These are phyloP conservation scores for Odontamblyopus rebecca DNA, from an alignment of 2,797 vertebrate genomes.

Conservation along the genomic window DNA sequence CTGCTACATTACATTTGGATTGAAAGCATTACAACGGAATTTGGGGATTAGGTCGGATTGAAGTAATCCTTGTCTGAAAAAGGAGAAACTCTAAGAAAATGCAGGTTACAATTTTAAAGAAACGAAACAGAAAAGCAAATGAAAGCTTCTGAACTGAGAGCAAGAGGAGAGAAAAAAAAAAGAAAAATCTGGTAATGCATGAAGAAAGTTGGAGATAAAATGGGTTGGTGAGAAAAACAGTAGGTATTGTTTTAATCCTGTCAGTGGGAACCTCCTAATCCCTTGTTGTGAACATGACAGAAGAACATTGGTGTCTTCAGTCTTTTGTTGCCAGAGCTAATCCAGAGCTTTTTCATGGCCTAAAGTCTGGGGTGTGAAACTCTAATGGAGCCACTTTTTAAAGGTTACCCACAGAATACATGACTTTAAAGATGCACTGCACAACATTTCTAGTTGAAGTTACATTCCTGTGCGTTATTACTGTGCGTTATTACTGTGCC, in stretches of 20 bases:
- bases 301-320: constrained; percentile 63
- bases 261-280: constrained; percentile 71
- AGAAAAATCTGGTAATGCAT: constrained; percentile 60
- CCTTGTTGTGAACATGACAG: constrained; percentile 69
- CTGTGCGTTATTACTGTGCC: no score
- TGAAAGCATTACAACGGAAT: constrained; percentile 44
- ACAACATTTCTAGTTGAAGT: no score
- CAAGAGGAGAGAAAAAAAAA: constrained; percentile 21
- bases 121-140: constrained; percentile 39
- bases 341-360: constrained; percentile 33
- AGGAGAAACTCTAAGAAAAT: constrained; percentile 37
- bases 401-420: constrained; percentile 5
- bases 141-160: constrained; percentile 40
- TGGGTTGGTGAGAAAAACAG: constrained; percentile 48
- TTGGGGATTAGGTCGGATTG: constrained; percentile 59
- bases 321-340: constrained; percentile 59
- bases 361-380: constrained; percentile 15
- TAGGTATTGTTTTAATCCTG: constrained; percentile 75
- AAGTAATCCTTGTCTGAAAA: constrained; percentile 51
- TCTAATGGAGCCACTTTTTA: constrained; percentile 5
- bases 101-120: constrained; percentile 56
- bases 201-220: constrained; percentile 46
- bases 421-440: neutral
- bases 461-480: no score
- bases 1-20: constrained; percentile 16